phyloP scores from a whole-genome alignment of 2,888 invertebrate genomes.

The Asteroscopus sphinx region DNA sequence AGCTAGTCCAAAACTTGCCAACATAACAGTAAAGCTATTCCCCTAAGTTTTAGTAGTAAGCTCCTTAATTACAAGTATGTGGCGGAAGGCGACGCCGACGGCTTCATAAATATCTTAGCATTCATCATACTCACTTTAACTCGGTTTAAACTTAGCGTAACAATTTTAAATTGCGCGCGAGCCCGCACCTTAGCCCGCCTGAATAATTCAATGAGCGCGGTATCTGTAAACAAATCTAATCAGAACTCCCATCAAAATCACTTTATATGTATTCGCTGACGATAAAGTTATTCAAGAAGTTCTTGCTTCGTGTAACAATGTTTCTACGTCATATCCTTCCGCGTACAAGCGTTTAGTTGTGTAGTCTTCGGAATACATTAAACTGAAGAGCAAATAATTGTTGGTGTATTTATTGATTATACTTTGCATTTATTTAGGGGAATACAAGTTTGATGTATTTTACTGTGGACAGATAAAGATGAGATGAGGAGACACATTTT shows the following conservation, averaged over 20 bases:
- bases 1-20: conserved; percentile 22
- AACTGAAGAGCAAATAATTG: conserved; percentile 1
- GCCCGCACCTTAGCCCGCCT: conserved; percentile 62
- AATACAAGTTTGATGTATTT: too few species aligned
- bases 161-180: conserved; percentile 73
- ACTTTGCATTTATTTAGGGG: too few species aligned
- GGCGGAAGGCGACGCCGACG: conserved; percentile 21
- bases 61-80: conserved; percentile 44
- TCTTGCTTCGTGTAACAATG: conserved; percentile 39
- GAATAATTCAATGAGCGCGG: conserved; percentile 78
- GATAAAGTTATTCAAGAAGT: conserved; percentile 50
- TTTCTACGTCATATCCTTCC: conserved; percentile 28
- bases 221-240: conserved; percentile 76
- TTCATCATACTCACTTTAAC: conserved; percentile 71
- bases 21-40: conserved; percentile 33
- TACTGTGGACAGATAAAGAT: too few species aligned
- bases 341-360: conserved; percentile 19
- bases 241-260: conserved; percentile 72
- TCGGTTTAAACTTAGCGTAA: conserved; percentile 69
- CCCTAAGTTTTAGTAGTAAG: conserved; percentile 25
- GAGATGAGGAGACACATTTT: neutral
- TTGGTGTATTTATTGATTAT: neutral
- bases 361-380: conserved; percentile 23
- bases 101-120: conserved; percentile 66
- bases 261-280: conserved; percentile 61